These are phyloP conservation scores for Onychostruthus taczanowskii DNA, from an alignment of 2,113 vertebrate species.

Conservation along the genomic window DNA sequence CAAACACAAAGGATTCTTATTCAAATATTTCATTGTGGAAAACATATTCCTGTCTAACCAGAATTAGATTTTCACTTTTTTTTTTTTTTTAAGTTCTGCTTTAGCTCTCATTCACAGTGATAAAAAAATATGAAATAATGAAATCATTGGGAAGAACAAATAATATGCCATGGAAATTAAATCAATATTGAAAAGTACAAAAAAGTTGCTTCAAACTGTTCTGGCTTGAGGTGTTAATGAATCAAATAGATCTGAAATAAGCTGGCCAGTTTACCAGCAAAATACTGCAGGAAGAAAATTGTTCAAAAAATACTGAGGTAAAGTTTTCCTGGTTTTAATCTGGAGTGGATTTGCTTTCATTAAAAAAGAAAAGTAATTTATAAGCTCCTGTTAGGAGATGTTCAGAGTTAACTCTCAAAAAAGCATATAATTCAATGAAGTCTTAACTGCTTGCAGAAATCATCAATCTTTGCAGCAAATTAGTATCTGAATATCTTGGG, in stretches of 20 bases:
- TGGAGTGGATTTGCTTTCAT: not conserved
- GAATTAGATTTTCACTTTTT: not conserved
- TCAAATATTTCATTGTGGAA: not conserved
- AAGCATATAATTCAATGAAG: not conserved
- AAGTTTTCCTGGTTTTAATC: not conserved
- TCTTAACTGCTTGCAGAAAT: not conserved
- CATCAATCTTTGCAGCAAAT: not conserved
- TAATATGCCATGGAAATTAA: not conserved
- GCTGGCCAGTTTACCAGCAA: not conserved
- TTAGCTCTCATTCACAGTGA: not conserved
- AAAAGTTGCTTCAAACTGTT: not conserved
- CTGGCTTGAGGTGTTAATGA: not conserved
- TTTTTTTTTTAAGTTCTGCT: not conserved
- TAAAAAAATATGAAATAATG: not conserved
- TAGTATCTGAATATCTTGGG: not conserved
- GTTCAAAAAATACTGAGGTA: not conserved
- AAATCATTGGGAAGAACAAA: not conserved
- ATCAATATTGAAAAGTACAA: not conserved
- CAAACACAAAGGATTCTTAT: not conserved
- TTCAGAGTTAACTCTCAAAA: not conserved
- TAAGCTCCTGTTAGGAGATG: not conserved
- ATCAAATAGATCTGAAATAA: not conserved
- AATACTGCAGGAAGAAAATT: not conserved
- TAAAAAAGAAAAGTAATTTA: not conserved
- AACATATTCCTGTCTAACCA: not conserved